Evolutionary conservation across 1,140 invertebrate genomes (phyloP), one percentile per base, ranked within the genome.

Genomic region (Drosophila pruinosa): DNA sequence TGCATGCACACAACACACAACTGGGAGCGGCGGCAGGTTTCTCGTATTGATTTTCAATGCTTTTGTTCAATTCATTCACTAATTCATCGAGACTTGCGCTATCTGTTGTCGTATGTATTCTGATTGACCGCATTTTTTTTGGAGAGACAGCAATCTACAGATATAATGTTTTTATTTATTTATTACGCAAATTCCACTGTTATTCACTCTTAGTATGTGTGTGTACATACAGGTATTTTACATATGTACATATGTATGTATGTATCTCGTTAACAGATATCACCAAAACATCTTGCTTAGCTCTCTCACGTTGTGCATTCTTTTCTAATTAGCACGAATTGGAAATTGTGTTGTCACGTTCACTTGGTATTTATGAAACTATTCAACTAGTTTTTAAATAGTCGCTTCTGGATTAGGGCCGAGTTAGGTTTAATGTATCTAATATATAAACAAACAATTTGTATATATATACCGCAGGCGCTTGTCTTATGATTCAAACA

Each of bases 11-110:
- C n/a, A 59, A 59, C 41, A 21, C 19, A 38, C 22, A 47, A 85
- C 61, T 81, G 81, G 81, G 81, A 86, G 81, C 81, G 81, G 81
- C 81, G 78, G 58, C 78, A 88, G 81, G 78, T 86, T 86, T 86
- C 58, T 43, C 56, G 70, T 85, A 85, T 86, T 86, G 81, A 86
- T 86, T 86, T 86, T 88, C 73, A 80, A 74, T 80, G 81, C 73
- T 86, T 85, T 85, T 86, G 77, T 77, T 81, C 81, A 81, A 80
- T 85, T 85, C 81, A 86, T 86, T 86, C 81, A 86, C 77, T 86
- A 78, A 86, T 81, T 86, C 80, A 80, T 58, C 57, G 54, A 24
- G 14, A 59, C 70, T 17, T 61, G 38, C 61, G 63, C 48, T 69
- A 76, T 76, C 73, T 61, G 24, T 59, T 34, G 36, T 54, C 22